A percentile compares a stretch with the other conserved stretches of the same genome.
phyloP scores from a whole-genome alignment of 2,888 invertebrate species.

The Drosophila robusta region DNA sequence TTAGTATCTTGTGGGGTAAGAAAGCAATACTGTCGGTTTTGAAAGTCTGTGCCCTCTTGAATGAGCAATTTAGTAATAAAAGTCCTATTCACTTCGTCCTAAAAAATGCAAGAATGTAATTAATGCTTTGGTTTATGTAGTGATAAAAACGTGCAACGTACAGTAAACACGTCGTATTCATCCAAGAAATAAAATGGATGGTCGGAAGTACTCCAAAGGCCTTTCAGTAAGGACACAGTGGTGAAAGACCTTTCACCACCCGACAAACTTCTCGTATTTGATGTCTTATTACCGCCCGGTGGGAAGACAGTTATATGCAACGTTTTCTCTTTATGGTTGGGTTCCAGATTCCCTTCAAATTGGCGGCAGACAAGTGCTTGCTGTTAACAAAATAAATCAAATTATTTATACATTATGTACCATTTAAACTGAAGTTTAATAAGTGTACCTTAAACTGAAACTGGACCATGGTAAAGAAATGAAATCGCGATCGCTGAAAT shows the following conservation, averaged over 20 bases:
- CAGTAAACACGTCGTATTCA: constrained; percentile 99
- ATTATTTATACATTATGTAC: not conserved
- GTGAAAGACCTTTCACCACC: constrained; percentile 98
- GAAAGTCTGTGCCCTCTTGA: constrained; percentile 89
- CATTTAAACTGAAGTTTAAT: not conserved
- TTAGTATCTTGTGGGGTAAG: constrained; percentile 94
- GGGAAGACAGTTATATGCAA: constrained; percentile 86
- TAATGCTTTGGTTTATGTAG: no score
- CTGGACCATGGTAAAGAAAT: constrained; percentile 69
- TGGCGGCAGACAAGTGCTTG: constrained; percentile 75
- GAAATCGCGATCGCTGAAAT: constrained; percentile 52
- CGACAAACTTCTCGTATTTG: constrained; percentile 90
- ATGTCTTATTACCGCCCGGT: constrained; percentile 84
- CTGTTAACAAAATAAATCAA: constrained; percentile 52
- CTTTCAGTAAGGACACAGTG: constrained; percentile 96
- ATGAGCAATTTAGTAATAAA: constrained; percentile 87
- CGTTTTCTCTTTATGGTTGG: constrained; percentile 75
- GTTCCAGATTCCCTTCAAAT: constrained; percentile 73
- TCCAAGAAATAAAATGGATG: constrained; percentile 97
- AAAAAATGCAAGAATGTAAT: not conserved
- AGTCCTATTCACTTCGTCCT: constrained; percentile 70
- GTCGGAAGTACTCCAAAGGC: constrained; percentile 96
- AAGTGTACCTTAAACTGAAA: constrained; percentile 82
- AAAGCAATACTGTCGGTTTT: constrained; percentile 93
- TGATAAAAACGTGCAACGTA: constrained; percentile 76